A percentile compares a stretch with the other conserved stretches of the same genome.
Conservation (phyloP, 2,888 invertebrate genomes). For the Leptogaster cylindrica region DNA sequence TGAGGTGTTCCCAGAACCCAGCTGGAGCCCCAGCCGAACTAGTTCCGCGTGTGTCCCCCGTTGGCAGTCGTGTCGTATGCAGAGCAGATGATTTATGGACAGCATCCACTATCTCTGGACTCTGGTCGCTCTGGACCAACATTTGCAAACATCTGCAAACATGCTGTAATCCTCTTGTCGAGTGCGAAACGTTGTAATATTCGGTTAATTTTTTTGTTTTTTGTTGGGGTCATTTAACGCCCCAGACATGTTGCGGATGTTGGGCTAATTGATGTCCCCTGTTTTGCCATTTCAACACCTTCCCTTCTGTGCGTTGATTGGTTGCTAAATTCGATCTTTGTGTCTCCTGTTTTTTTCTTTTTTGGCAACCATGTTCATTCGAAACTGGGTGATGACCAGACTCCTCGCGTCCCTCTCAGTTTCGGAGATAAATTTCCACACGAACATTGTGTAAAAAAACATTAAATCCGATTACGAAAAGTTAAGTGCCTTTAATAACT, state of each 20-base stretch:
- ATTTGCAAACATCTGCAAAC: background rate
- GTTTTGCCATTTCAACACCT: conserved; percentile 26
- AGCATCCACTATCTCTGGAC: background rate
- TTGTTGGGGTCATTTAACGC: conserved; percentile 21
- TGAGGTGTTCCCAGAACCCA: conserved; percentile 1
- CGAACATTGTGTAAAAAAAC: background rate
- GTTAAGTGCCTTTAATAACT: background rate
- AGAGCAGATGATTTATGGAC: background rate
- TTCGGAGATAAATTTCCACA: background rate
- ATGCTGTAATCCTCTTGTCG: background rate
- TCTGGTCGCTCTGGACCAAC: background rate
- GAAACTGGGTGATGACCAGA: too few species aligned
- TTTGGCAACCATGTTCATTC: too few species aligned
- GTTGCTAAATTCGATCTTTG: background rate
- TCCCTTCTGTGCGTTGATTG: background rate
- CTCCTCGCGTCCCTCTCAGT: background rate
- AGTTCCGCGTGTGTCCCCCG: background rate
- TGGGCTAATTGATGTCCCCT: conserved; percentile 11
- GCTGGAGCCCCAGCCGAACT: background rate
- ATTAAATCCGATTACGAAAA: background rate
- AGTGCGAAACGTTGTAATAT: conserved; percentile 27
- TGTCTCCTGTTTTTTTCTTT: background rate
- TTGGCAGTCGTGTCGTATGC: conserved; percentile 6
- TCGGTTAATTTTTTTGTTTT: conserved; percentile 4
- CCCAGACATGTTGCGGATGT: conserved; percentile 2